Evolutionary conservation across 1,140 invertebrate genomes (phyloP), one percentile per base, ranked within the genome.

Genomic region (Hormaphis cornu): DNA sequence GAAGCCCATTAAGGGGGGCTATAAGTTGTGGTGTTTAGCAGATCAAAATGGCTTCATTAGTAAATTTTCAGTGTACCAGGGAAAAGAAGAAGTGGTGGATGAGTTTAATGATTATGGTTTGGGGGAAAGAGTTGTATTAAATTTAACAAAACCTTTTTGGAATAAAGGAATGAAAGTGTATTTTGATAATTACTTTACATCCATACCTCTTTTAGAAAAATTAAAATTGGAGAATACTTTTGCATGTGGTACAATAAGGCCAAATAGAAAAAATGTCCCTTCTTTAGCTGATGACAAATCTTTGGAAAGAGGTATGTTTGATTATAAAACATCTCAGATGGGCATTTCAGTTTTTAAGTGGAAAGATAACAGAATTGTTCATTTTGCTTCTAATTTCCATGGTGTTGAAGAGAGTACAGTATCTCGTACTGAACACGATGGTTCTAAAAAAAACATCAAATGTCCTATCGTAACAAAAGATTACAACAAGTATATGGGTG

Each of bases 131-230:
- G 73, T 72, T 22, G 73, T 78, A n/a, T 20, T 75, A 22, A 63
- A 76, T 66, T 71, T 80, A 8, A 48, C 52, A 12, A 73, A 73
- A 72, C 70, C 72, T 72, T 74, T 78, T 56, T 69, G 75, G 72
- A 69, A 72, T 46, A 74, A 73, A 22, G 69, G 76, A n/a, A 70
- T 76, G 72, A 77, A 76, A 69, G 61, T 79, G 9, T 78, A 76
- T 12, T 74, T 70, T 35, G 77, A 78, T 63, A 79, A 80, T 71
- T 78, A 77, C 75, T 80, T 80, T 74, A 72, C 71, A 37, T 79
- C 78, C 16, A 70, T 78, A 28, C 61, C 76, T 71, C 71, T 80
- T 24, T 72, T 76, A 50, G 69, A 78, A 53, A 69, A 72, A 61
- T 73, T 79, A 58, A 73, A 69, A 72, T 58, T 76, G 44, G 69